Evolutionary conservation across 2,113 vertebrate species (phyloP), one percentile per base, ranked within the genome.

Genomic region (Ranitomeya imitator): DNA sequence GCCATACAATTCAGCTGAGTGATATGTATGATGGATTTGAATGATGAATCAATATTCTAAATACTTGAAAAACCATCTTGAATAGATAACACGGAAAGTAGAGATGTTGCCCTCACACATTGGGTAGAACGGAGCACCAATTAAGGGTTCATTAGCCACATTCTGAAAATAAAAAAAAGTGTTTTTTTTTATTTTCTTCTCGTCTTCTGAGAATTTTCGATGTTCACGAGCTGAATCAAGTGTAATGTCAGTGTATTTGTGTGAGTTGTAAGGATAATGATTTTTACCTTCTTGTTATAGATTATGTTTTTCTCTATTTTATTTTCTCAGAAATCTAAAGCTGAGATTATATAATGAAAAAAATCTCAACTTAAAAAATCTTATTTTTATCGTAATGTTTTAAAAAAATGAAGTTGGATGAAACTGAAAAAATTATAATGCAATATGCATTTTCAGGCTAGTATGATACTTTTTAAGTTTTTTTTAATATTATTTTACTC

Each of bases 181-280:
- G 79, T 60, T 79, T 16, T 63, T 61, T 31, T 51, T 60, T 67
- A n/a, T 86, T 86, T 31, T 86, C 26, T 37, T 59, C 78, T 18
- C 4, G 6, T 52, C 61, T 71, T 87, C 45, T 69, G 61, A 74
- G 23, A 80, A 80, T 59, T 69, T n/a, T 19, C 54, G 31, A 65
- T 11, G 26, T 63, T 55, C 61, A 69, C 55, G 45, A 19, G 23
- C 85, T 19, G 10, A 87, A 87, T 81, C 19, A 26, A 59, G 78
- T 79, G 54, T 79, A 79, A 79, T 59, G 78, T 79, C 54, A 79
- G 54, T 59, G 57, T 61, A 11, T 61, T 31, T 81, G 57, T 81
- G 55, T 55, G 18, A 60, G 16, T 19, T 45, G 23, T 60, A 4
- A 4, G 23, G 74, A 77, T 77, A 52, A 73, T 37, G 31, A 37